Base-by-base conservation (phyloP, 2,113 vertebrate genomes). In the Esox niger region DNA sequence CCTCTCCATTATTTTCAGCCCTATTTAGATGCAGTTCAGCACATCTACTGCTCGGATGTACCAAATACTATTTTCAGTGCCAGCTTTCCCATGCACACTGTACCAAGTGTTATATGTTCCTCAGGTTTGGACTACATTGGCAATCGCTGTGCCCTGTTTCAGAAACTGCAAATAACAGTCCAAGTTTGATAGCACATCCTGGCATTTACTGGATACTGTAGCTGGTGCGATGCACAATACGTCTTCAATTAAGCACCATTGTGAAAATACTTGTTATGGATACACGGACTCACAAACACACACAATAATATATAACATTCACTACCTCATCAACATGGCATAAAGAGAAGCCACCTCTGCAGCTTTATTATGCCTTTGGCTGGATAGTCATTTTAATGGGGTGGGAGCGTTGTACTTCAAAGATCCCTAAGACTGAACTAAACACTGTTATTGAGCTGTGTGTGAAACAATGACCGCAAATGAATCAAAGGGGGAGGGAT, bases 81-180 rank as follows among this genome's bases (percentile, higher is more conserved):
- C 70, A 66, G 64, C 29, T 17, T 30, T 64, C 49, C 17, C 55
- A 66, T 69, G 66, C 27, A 49, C 64, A 62, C 47, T 54, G 49
- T 27, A 43, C 38, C 56, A 74, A 57, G 68, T 68, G 64, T 71
- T 60, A 66, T 73, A 75, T 78, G 73, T 75, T 81, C 75, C 74
- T 69, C 56, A 23, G 13, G 38, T 47, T 8, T 11, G 11, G 63
- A 10, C 55, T 38, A 43, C 25, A 27, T 11, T 25, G 26, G 33
- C 30, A 30, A 7, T 55, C 15, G 56, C 35, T 64, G 66, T 17
- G 21, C 46, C 43, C 35, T 57, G 43, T 69, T 55, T 33, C 6
- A 61, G 56, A 73, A 46, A 62, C 46, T 17, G 59, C 35, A 66
- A 66, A 66, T 55, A 52, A n/a, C n/a, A n/a, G n/a, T n/a, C n/a